Percentiles rank a stretch among this genome's conserved stretches.
phyloP scores from a whole-genome alignment of 2,113 vertebrate genomes.

The Ophthalmolycus amberensis region DNA sequence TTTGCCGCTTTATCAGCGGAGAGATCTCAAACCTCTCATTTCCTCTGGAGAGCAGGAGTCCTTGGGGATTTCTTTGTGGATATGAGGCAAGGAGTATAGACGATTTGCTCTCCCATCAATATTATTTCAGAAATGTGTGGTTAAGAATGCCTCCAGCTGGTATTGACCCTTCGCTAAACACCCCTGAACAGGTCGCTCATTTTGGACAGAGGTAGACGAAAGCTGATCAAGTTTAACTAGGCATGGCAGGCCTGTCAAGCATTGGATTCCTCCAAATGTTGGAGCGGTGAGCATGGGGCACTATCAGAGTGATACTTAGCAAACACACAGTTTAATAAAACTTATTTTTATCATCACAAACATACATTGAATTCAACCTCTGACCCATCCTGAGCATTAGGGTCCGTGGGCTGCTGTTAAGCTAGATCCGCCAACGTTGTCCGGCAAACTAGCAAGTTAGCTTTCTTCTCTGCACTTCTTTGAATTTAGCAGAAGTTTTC shows the following conservation, averaged over 20 bases:
- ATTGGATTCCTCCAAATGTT: neutral
- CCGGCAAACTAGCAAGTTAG: neutral
- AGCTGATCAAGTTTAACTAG: neutral
- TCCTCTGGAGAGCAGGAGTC: constrained; percentile 53
- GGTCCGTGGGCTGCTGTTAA: neutral
- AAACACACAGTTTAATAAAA: neutral
- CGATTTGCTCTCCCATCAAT: constrained; percentile 24
- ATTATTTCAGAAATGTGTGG: constrained; percentile 22
- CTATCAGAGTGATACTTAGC: no score
- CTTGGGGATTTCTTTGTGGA: constrained; percentile 25
- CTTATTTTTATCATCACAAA: neutral
- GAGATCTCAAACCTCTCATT: constrained; percentile 71
- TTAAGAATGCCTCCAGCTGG: constrained; percentile 22
- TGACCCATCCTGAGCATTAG: neutral
- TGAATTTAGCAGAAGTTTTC: neutral
- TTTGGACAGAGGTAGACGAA: neutral
- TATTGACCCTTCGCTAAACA: neutral
- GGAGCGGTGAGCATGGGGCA: neutral
- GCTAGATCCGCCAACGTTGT: no score
- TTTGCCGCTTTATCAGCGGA: constrained; percentile 43
- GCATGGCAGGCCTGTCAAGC: neutral
- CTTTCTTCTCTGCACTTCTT: neutral
- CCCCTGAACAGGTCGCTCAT: neutral
- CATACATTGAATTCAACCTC: neutral
- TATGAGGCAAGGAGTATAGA: constrained; percentile 22